Conservation (phyloP, 2,888 invertebrate species). For the Zonitis immaculata region DNA sequence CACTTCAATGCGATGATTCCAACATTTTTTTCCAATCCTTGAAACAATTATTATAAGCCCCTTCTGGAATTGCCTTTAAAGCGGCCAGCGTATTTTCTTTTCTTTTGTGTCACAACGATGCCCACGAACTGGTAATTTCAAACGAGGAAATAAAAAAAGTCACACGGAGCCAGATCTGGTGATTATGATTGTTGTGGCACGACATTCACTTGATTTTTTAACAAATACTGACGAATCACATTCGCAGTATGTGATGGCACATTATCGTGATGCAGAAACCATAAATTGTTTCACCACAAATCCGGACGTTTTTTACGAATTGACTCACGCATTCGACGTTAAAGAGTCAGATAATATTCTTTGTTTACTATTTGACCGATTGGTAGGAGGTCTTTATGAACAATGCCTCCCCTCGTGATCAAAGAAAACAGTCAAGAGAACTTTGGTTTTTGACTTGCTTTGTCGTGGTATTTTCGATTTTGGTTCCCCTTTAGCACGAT, state of each 20-base stretch:
- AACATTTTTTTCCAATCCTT: slow-evolving; percentile 30
- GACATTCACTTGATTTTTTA: slow-evolving; percentile 15
- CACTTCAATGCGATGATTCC: slow-evolving; percentile 29
- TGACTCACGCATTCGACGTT: slow-evolving; percentile 2
- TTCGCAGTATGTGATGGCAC: no score
- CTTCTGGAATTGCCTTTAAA: slow-evolving; percentile 26
- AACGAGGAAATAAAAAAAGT: no score
- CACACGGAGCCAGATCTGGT: slow-evolving; percentile 19
- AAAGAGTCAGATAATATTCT: slow-evolving; percentile 4
- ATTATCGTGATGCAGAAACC: no score
- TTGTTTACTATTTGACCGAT: background rate
- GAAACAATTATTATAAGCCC: slow-evolving; percentile 26
- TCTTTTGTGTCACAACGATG: no score
- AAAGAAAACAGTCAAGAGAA: slow-evolving; percentile 19
- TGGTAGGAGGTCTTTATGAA: slow-evolving; percentile 16
- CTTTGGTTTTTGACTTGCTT: background rate
- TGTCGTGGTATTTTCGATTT: slow-evolving; percentile 3
- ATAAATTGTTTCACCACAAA: no score
- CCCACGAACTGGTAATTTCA: no score
- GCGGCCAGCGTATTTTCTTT: slow-evolving; percentile 25
- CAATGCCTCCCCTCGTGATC: slow-evolving; percentile 14
- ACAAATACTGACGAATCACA: slow-evolving; percentile 20
- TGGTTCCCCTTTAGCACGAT: background rate
- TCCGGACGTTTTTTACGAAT: no score
- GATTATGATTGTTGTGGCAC: slow-evolving; percentile 21